Conservation (phyloP, 2,888 invertebrate species). For the Leuctra nigra region DNA sequence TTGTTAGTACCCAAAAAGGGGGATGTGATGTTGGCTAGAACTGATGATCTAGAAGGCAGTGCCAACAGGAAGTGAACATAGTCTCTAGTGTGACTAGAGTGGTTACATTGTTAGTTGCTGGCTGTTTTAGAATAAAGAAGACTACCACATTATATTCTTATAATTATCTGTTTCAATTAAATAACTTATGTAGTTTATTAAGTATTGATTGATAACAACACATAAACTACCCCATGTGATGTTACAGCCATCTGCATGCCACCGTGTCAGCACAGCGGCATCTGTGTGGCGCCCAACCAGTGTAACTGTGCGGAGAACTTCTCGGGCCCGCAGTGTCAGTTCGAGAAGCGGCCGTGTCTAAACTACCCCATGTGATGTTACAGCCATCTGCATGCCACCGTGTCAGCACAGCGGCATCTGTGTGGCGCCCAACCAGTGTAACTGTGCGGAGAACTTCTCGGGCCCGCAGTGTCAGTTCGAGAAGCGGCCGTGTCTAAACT, state of each 20-base stretch:
- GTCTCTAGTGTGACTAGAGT: too few species aligned
- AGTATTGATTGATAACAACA: too few species aligned
- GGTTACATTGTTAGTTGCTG: too few species aligned
- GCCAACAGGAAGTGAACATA: too few species aligned
- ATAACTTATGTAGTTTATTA: too few species aligned
- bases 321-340: conserved; percentile 66
- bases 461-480: conserved; percentile 70
- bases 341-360: conserved; percentile 63
- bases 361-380: conserved; percentile 55
- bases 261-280: conserved; percentile 72
- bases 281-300: conserved; percentile 65
- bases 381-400: conserved; percentile 65
- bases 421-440: background rate
- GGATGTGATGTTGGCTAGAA: too few species aligned
- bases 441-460: conserved; percentile 53
- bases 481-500: conserved; percentile 61
- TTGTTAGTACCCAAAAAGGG: too few species aligned
- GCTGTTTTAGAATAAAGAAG: too few species aligned
- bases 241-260: conserved; percentile 71
- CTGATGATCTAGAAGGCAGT: too few species aligned
- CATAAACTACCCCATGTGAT: too few species aligned
- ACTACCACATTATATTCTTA: too few species aligned
- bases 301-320: conserved; percentile 70
- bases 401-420: conserved; percentile 63
- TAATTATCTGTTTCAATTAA: too few species aligned